A percentile compares a stretch with the other conserved stretches of the same genome.
Conservation (phyloP, 2,113 vertebrate genomes). For the Colistium nudipinnis region DNA sequence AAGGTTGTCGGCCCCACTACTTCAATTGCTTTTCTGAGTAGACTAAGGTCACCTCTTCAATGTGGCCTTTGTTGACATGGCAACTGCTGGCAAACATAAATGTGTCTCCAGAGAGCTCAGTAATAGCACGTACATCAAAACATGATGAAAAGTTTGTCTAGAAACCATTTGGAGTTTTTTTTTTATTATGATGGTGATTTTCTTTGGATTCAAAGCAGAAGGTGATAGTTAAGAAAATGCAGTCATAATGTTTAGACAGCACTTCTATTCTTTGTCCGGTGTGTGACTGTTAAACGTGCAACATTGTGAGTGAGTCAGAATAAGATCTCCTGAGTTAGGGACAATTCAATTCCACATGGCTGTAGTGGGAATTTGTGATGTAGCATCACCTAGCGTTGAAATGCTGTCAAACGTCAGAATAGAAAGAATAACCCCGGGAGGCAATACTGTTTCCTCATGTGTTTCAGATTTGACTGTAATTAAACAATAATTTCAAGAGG, state of each 20-base stretch:
- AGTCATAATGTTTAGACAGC: not conserved
- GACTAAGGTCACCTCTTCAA: conserved; percentile 2
- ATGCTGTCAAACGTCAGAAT: not conserved
- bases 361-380: not conserved
- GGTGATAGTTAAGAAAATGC: not conserved
- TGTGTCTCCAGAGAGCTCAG: not conserved
- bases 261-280: not conserved
- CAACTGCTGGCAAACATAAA: conserved; percentile 11
- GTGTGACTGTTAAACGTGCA: not conserved
- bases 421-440: no score
- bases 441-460: no score
- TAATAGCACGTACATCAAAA: conserved; percentile 1
- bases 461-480: not conserved
- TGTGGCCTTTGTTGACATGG: conserved; percentile 26
- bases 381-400: conserved; percentile 35
- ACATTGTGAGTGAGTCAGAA: not conserved
- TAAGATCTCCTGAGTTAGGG: not conserved
- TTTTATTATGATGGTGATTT: no score
- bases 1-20: not conserved
- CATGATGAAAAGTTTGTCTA: not conserved
- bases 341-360: not conserved
- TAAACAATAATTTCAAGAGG: no score
- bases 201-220: no score
- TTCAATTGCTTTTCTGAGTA: not conserved
- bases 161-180: no score